These are phyloP conservation scores for Drosophila kurseongensis DNA, from an alignment of 1,140 invertebrate species.

Conservation along the genomic window DNA sequence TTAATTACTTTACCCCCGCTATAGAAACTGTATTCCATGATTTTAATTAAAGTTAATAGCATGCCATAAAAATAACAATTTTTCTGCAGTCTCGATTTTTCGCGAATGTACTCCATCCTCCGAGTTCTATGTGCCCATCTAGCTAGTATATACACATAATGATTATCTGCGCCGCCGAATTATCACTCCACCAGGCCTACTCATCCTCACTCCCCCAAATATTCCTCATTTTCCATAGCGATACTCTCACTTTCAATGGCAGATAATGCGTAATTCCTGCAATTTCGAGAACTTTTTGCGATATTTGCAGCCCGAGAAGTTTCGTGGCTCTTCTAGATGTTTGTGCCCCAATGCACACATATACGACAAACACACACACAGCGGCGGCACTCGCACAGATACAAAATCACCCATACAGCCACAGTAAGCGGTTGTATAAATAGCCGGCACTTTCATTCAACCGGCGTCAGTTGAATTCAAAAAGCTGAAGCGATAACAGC, in stretches of 20 bases:
- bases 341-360: conserved; percentile 14
- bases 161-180: conserved; percentile 1
- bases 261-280: conserved; percentile 48
- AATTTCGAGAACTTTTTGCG: conserved; percentile 59
- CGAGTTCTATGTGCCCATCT: not conserved
- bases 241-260: conserved; percentile 45
- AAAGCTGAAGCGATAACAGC: conserved; percentile 45
- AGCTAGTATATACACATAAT: conserved; percentile 16
- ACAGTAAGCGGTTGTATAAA: conserved; percentile 56
- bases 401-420: conserved; percentile 13
- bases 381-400: not conserved
- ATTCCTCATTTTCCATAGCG: conserved; percentile 23
- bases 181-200: conserved; percentile 25
- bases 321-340: conserved; percentile 36
- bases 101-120: conserved; percentile 16
- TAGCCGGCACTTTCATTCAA: conserved; percentile 27
- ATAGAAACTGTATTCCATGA: not conserved
- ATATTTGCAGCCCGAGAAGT: conserved; percentile 46
- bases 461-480: conserved; percentile 64
- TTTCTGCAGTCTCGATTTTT: conserved; percentile 5
- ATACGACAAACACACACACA: conserved; percentile 4
- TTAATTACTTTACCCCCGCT: not conserved
- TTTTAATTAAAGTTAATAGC: conserved; percentile 8
- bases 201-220: not conserved
- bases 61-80: not conserved